phyloP scores from a whole-genome alignment of 2,113 vertebrate genomes.

The Sarotherodon lohbergeri region DNA sequence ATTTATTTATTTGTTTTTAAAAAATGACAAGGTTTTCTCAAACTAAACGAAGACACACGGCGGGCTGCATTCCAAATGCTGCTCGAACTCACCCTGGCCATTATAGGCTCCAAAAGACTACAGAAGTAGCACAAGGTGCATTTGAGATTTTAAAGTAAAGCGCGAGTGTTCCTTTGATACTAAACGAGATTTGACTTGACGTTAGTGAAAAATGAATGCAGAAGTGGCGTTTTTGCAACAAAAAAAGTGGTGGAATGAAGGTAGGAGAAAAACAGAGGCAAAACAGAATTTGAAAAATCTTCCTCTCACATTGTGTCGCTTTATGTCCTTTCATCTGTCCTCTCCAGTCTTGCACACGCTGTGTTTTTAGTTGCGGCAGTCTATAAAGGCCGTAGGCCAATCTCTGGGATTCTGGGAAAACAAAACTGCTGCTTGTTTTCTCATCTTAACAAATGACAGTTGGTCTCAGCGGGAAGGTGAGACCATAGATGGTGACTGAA shows the following conservation, averaged over 20 bases:
- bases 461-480: not conserved
- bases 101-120: not conserved
- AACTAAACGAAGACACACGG: not conserved
- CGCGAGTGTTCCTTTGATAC: not conserved
- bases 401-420: not conserved
- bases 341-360: not conserved
- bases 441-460: not conserved
- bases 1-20: not conserved
- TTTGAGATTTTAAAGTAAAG: not conserved
- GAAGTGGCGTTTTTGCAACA: not conserved
- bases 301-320: not conserved
- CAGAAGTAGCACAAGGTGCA: not conserved
- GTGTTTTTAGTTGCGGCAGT: not conserved
- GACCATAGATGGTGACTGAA: not conserved
- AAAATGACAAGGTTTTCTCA: not conserved
- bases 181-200: not conserved
- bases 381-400: not conserved
- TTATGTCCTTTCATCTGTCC: not conserved
- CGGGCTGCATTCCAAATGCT: not conserved
- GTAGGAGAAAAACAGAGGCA: not conserved
- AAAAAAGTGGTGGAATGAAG: not conserved
- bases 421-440: not conserved
- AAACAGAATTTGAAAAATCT: not conserved
- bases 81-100: not conserved
- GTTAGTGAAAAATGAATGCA: not conserved